phyloP scores from a whole-genome alignment of 2,888 invertebrate species.

The Lycocerus yunnanus region DNA sequence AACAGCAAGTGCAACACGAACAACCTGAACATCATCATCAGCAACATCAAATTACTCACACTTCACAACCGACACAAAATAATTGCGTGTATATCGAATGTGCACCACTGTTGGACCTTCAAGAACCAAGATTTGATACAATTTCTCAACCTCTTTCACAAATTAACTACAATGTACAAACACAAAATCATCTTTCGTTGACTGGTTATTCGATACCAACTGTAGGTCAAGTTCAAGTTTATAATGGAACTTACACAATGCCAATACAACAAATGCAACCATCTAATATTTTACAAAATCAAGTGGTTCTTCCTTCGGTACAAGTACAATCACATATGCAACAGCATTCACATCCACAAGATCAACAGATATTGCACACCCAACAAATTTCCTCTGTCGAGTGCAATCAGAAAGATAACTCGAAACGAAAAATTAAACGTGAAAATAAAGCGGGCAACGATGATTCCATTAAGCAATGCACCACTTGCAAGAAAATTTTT shows the following conservation, averaged over 20 bases:
- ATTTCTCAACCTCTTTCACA: conserved; percentile 42
- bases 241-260: conserved; percentile 47
- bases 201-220: conserved; percentile 45
- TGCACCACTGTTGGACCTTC: conserved; percentile 44
- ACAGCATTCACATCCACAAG: conserved; percentile 14
- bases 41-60: conserved; percentile 21
- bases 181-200: conserved; percentile 46
- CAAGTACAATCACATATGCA: conserved; percentile 29
- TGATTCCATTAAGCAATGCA: conserved; percentile 48
- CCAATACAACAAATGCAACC: conserved; percentile 48
- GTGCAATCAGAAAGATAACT: conserved; percentile 29
- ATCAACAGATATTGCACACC: conserved; percentile 31
- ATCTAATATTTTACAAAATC: conserved; percentile 39
- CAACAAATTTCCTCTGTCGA: conserved; percentile 9
- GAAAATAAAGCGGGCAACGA: conserved; percentile 29
- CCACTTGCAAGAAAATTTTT: conserved; percentile 52
- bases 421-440: conserved; percentile 34
- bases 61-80: conserved; percentile 35
- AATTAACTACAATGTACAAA: conserved; percentile 48
- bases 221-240: conserved; percentile 48
- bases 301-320: conserved; percentile 34
- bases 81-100: conserved; percentile 52
- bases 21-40: conserved; percentile 15
- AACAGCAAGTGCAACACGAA: conserved; percentile 20
- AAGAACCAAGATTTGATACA: conserved; percentile 42